Evolutionary conservation across 2,888 invertebrate species (phyloP), one percentile per base, ranked within the genome.

Genomic region (Yponomeuta plumbellus): DNA sequence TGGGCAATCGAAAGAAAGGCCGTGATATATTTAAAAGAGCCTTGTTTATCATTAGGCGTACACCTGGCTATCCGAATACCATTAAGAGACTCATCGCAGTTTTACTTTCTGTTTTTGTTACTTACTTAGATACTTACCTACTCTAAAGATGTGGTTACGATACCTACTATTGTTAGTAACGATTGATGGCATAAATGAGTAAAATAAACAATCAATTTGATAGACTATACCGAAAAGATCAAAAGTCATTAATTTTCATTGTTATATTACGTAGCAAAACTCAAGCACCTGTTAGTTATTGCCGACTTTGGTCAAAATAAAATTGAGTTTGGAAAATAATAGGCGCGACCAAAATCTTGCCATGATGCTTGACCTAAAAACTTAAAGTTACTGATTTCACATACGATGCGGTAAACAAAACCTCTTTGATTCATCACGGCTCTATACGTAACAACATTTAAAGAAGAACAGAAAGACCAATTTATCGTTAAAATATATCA

Each of bases 391-490:
- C 13, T 23, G 22, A 59, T 59, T 59, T 59, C 59, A 21, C 59
- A 59, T 23, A 59, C 22, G 22, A 59, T 59, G 21, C 23, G 11
- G 23, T 59, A 59, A 59, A 59, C 59, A 59, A 59, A 23, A 23
- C 59, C 59, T 17, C 44, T 34, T 52, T 17, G 44, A 52, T 52
- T 52, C 44, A 0, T 52, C 44, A 52, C 44, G 17, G 17, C 44
- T 52, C 17, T 52, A 52, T 17, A 39, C 39, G 44, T 52, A 52
- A 52, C 17, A 4, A 17, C 34, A 8, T 34, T 34, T 34, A 52
- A 52, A 52, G 5, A 17, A 52, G 44, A 17, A 52, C 34, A 34
- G 34, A 34, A 34, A 8, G 8, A 34, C 34, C 34, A 34, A 34
- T 34, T 34, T 34, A 34, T 34, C 34, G n/a, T n/a, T n/a, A n/a